Evolutionary conservation across 1,140 invertebrate genomes (phyloP), one percentile per base, ranked within the genome.

Genomic region (Drosophila pandora): DNA sequence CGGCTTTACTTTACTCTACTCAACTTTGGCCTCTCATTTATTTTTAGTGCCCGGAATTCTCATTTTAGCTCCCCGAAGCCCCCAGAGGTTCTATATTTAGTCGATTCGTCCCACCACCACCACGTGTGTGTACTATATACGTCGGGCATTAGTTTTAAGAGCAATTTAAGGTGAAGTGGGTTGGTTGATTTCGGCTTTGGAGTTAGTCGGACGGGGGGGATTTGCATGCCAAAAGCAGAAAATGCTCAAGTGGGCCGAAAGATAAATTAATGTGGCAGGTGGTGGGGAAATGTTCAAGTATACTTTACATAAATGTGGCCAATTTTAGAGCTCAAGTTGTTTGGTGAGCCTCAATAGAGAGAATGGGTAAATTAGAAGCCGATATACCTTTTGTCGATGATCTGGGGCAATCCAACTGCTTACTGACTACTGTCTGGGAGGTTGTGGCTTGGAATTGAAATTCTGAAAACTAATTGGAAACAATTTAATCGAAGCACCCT

Each of bases 171-270:
- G 61, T 61, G 48, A 59, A 59, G 68, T 75, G 71, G 61, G 48
- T 76, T 52, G 61, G 41, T 76, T 52, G 71, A 57, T 65, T 74
- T 63, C 47, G 71, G 52, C 57, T 74, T 74, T 54, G 70, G 52
- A 21, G 50, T 4, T 30, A 49, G 71, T 7, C 13, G 17, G 43
- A 28, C 17, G 17, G 32, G 34, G 39, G 48, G 52, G 60, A 69
- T 84, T 84, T 84, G 81, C 67, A 85, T 84, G 81, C 81, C 76
- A 80, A 76, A 71, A 84, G 60, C 64, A 72, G 49, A 60, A 47
- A 50, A 71, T 45, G 43, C 28, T 48, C 47, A 43, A 60, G 50
- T 48, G 54, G 9, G 32, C 59, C 30, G 47, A 30, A 43, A 47
- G 54, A 72, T 61, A 80, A 80, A 84, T 76, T 85, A 80, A 85